A percentile compares a stretch with the other conserved stretches of the same genome.
These are phyloP conservation scores for Anas acuta DNA, from an alignment of 2,797 vertebrate species.

Conservation along the genomic window DNA sequence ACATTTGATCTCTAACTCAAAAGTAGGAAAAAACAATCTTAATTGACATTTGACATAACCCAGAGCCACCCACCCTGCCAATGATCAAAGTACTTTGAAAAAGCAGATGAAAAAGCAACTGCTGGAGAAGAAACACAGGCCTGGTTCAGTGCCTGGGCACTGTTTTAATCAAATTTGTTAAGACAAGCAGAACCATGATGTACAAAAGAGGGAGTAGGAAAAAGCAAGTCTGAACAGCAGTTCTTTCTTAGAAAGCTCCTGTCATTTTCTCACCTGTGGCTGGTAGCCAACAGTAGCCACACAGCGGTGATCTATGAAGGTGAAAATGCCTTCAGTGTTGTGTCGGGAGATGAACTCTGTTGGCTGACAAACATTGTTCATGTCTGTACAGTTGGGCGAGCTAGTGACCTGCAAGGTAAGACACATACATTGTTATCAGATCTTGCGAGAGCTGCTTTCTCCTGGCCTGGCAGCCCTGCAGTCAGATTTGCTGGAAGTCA, in stretches of 20 bases:
- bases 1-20: not conserved
- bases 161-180: not conserved
- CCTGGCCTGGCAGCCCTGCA: not conserved
- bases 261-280: slow-evolving; percentile 83
- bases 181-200: not conserved
- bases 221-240: not conserved
- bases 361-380: slow-evolving; percentile 88
- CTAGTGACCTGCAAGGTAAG: slow-evolving; percentile 86
- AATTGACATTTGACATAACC: slow-evolving; percentile 4
- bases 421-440: rapidly evolving
- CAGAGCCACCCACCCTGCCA: slow-evolving; percentile 6
- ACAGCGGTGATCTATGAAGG: slow-evolving; percentile 95
- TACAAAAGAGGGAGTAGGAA: not conserved
- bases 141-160: not conserved
- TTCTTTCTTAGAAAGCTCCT: rapidly evolving
- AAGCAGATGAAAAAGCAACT: not conserved
- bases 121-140: not conserved
- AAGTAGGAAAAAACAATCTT: not conserved
- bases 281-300: slow-evolving; percentile 91
- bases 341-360: slow-evolving; percentile 97
- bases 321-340: slow-evolving; percentile 91
- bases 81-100: not conserved
- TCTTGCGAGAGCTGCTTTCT: rapidly evolving
- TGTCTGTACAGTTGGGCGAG: slow-evolving; percentile 88
- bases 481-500: rapidly evolving